A percentile compares a stretch with the other conserved stretches of the same genome.
Evolutionary conservation across 2,888 invertebrate genomes (phyloP).

Genomic region (Drosophila merina): DNA sequence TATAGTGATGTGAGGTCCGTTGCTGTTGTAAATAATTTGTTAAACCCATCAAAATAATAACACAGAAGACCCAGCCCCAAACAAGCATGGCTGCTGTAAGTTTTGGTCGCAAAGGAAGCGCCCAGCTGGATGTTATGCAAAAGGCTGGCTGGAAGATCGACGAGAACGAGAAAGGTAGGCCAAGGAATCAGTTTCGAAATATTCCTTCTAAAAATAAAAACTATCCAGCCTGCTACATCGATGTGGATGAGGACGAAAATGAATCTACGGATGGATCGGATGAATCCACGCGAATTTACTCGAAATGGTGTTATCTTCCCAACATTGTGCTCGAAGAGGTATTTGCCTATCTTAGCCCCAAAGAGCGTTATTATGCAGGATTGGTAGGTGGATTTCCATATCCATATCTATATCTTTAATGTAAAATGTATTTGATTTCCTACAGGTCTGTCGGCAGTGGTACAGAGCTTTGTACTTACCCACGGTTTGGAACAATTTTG

Average conservation of each 20-base stretch:
- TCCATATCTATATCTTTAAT: background rate
- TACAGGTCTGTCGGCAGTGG: constrained; percentile 85
- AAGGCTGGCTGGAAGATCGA: constrained; percentile 78
- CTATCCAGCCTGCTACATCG: constrained; percentile 85
- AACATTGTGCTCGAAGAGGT: constrained; percentile 90
- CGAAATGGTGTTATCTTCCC: constrained; percentile 88
- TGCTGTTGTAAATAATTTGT: constrained; percentile 60
- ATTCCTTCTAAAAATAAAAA: background rate
- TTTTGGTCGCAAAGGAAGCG: constrained; percentile 54
- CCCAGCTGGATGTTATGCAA: constrained; percentile 58
- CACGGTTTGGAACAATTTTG: constrained; percentile 90
- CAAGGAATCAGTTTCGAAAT: background rate
- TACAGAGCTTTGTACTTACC: constrained; percentile 89
- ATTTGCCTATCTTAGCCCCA: constrained; percentile 88
- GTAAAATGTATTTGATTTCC: background rate
- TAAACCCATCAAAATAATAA: constrained; percentile 15
- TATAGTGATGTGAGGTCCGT: constrained; percentile 47
- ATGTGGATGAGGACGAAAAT: constrained; percentile 82
- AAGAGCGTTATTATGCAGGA: constrained; percentile 90
- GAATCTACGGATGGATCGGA: constrained; percentile 74
- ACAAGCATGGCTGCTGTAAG: constrained; percentile 49
- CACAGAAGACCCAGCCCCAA: background rate
- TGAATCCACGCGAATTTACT: constrained; percentile 83
- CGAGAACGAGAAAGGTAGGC: constrained; percentile 70
- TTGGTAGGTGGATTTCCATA: constrained; percentile 85